Base-by-base conservation (phyloP, 2,113 vertebrate species). In the Tupaia tana region DNA sequence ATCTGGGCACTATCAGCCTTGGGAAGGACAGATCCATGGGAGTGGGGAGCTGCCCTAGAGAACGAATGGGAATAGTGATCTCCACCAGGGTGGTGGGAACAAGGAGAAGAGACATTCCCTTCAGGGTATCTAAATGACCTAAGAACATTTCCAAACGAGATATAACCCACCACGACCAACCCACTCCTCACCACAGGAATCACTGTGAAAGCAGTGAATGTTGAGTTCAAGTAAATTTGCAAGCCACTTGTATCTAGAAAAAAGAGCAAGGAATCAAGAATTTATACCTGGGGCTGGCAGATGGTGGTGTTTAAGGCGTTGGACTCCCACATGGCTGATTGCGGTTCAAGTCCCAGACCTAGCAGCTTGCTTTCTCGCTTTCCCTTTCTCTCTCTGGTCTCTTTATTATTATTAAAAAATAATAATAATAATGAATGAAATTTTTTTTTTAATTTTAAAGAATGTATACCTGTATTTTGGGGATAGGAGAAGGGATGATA, bases 71-170 rank as follows among this genome's bases (percentile, higher is more conserved):
- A 89, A 20, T 58, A 83, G 4, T n/a, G 29, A 93, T 15, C 67
- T 86, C 20, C 31, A 12, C 61, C n/a, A 73, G 20, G 52, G 12
- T 59, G 20, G 59, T 4, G 27, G 31, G 19, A 87, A 19, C 61
- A 34, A 69, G 43, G 14, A 95, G 43, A 77, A 85, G 20, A 79
- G 66, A 67, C 5, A 12, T 16, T 80, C 80, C 77, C 58, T 83
- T 70, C 71, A 24, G 20, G 43, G 22, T 63, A 1, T 80, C 84
- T 91, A 0, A 94, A 80, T 80, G 54, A 87, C 18, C 43, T 89
- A 18, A 58, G 69, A 74, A 52, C n/a, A 73, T 58, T 94, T 95
- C 83, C 54, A 69, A 66, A 77, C 83, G 61, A 86, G 75, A 74
- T 18, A 22, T 63, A 90, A 70, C 58, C 31, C 9, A 27, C 83